Conservation (phyloP, 1,140 invertebrate species). For the Mercenaria mercenaria region DNA sequence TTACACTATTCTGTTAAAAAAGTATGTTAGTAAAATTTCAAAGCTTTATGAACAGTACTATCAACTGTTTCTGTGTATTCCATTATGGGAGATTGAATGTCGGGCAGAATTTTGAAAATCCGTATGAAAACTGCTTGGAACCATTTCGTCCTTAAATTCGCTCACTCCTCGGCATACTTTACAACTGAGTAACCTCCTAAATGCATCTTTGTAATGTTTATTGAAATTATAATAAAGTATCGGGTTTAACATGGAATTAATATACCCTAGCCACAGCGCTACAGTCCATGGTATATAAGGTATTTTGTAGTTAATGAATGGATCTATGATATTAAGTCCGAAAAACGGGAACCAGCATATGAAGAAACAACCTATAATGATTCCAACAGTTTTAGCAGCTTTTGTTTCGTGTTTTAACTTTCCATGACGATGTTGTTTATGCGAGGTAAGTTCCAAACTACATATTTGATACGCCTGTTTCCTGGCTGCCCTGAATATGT, state of each 20-base stretch:
- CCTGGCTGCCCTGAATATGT: conserved; percentile 89
- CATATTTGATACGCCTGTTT: conserved; percentile 82
- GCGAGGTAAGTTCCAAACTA: conserved; percentile 77
- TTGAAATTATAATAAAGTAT: conserved; percentile 94
- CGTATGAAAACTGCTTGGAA: conserved; percentile 56
- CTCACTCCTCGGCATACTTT: conserved; percentile 79
- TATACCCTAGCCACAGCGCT: conserved; percentile 90
- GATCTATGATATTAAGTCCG: conserved; percentile 84
- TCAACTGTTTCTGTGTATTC: neutral
- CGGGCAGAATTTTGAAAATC: conserved; percentile 28
- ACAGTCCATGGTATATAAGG: conserved; percentile 79
- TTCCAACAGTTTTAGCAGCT: conserved; percentile 87
- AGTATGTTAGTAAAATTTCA: too few species aligned
- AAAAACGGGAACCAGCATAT: conserved; percentile 86
- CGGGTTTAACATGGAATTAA: conserved; percentile 97
- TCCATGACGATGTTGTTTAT: conserved; percentile 74
- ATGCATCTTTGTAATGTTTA: conserved; percentile 96
- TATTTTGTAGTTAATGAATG: conserved; percentile 80
- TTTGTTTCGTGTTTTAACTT: conserved; percentile 86
- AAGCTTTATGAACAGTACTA: too few species aligned
- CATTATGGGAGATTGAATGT: neutral
- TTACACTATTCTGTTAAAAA: too few species aligned
- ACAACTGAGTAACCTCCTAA: conserved; percentile 86
- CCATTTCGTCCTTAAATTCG: conserved; percentile 77
- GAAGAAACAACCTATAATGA: conserved; percentile 85